These are phyloP conservation scores for Platyrinchus mystaceus DNA, from an alignment of 2,797 vertebrate genomes.

Conservation along the genomic window DNA sequence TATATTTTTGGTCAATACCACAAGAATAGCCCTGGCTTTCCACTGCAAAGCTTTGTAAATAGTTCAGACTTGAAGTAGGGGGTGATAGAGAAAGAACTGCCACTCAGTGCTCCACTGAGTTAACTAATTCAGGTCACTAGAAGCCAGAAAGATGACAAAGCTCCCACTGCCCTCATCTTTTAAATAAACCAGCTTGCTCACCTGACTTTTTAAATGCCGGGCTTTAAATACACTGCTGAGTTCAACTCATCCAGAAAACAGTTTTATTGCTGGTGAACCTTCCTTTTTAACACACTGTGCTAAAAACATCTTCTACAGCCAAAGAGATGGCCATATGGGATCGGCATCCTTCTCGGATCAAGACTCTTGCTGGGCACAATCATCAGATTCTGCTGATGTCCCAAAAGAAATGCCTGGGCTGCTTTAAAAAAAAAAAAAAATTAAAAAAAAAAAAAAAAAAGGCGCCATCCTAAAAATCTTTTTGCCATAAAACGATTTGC, in stretches of 20 bases:
- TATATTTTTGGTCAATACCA: not conserved
- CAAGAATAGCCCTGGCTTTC: constrained; percentile 5
- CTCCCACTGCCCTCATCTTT: not conserved
- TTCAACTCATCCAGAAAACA: not conserved
- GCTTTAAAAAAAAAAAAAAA: not conserved
- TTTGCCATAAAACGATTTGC: not conserved
- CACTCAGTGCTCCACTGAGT: not conserved
- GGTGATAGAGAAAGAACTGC: not conserved
- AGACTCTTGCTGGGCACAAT: not conserved
- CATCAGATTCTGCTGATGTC: too few relatives aligned
- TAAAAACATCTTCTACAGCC: too few relatives aligned
- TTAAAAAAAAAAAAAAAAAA: not conserved
- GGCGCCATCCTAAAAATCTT: not conserved
- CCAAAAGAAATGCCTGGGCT: not conserved
- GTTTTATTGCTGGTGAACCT: rapidly evolving
- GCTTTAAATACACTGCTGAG: not conserved
- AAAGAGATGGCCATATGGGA: not conserved
- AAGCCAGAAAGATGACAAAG: not conserved
- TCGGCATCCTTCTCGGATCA: not conserved
- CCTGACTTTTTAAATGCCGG: not conserved
- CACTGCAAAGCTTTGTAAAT: constrained; percentile 4
- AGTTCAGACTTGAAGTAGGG: not conserved
- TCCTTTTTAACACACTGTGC: too few relatives aligned
- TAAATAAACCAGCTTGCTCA: not conserved
- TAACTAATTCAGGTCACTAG: not conserved